Conservation (phyloP, 2,797 vertebrate species). For the Tiaroga cobitis region DNA sequence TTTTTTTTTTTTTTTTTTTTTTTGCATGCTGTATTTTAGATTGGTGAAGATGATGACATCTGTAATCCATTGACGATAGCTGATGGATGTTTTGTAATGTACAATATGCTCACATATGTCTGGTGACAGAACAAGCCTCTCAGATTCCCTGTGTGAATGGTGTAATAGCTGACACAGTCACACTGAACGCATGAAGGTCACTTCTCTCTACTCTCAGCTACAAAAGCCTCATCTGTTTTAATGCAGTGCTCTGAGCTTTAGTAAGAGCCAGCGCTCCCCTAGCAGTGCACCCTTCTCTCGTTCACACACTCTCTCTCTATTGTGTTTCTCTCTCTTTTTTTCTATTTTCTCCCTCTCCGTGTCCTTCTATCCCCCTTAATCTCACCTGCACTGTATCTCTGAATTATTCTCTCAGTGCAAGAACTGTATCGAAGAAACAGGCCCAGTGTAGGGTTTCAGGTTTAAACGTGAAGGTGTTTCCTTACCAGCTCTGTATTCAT, state of each 20-base stretch:
- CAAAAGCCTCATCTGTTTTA: conserved; percentile 62
- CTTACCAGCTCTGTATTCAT: conserved; percentile 63
- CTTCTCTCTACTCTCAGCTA: conserved; percentile 60
- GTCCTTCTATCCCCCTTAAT: conserved; percentile 38
- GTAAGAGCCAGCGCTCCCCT: conserved; percentile 51
- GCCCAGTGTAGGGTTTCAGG: conserved; percentile 56
- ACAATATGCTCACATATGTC: conserved; percentile 46
- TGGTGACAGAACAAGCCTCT: conserved; percentile 47
- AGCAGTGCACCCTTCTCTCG: conserved; percentile 49
- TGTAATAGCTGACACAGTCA: conserved; percentile 62
- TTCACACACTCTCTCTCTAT: conserved; percentile 56
- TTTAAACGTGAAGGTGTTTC: conserved; percentile 65
- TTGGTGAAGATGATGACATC: conserved; percentile 41
- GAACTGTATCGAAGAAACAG: conserved; percentile 57
- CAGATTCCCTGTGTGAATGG: conserved; percentile 42
- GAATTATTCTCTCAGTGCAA: conserved; percentile 59
- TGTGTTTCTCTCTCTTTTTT: conserved; percentile 49
- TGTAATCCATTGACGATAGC: conserved; percentile 51
- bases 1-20: not conserved
- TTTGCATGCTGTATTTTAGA: conserved; percentile 41
- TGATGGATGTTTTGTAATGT: conserved; percentile 49
- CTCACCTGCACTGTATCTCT: conserved; percentile 44
- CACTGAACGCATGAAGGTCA: conserved; percentile 63
- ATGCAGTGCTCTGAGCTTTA: conserved; percentile 55
- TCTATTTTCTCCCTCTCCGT: conserved; percentile 24